Conservation (phyloP, 1,140 invertebrate genomes). For the Drosophila pruinosa region DNA sequence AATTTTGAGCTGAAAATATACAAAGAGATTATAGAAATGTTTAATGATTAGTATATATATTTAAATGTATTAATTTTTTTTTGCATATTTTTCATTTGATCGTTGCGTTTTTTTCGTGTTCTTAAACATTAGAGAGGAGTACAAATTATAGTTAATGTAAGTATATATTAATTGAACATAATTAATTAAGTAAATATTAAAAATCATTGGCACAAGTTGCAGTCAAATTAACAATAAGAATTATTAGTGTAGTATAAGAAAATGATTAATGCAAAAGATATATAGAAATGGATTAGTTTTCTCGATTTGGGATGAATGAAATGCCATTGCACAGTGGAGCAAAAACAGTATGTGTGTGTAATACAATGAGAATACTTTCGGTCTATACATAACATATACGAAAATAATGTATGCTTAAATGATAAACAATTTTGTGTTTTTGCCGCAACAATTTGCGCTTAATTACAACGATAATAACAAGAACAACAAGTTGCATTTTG, state of each 20-base stretch:
- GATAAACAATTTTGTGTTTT: conserved; percentile 12
- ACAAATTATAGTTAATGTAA: conserved; percentile 27
- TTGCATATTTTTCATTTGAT: conserved; percentile 28
- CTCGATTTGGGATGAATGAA: conserved; percentile 27
- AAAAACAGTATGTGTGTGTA: neutral
- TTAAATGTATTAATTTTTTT: conserved; percentile 29
- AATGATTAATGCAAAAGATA: conserved; percentile 43
- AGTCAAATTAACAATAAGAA: conserved; percentile 73
- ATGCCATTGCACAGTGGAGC: conserved; percentile 37
- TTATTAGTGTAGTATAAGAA: conserved; percentile 56
- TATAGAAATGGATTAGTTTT: conserved; percentile 30
- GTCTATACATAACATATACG: conserved; percentile 19
- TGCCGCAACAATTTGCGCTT: conserved; percentile 24
- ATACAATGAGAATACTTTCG: conserved; percentile 63
- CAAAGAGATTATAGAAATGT: conserved; percentile 66
- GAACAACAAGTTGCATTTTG: conserved; percentile 13
- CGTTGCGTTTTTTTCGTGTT: conserved; percentile 25
- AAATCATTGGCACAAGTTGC: conserved; percentile 83
- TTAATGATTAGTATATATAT: conserved; percentile 57
- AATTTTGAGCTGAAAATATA: conserved; percentile 82
- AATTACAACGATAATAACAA: conserved; percentile 54
- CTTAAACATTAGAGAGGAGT: conserved; percentile 47
- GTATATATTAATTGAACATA: conserved; percentile 39
- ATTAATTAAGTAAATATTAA: conserved; percentile 51
- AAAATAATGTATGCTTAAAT: conserved; percentile 17